Evolutionary conservation across 1,140 invertebrate species (phyloP).

Genomic region (Lepidotrigona ventralis): DNA sequence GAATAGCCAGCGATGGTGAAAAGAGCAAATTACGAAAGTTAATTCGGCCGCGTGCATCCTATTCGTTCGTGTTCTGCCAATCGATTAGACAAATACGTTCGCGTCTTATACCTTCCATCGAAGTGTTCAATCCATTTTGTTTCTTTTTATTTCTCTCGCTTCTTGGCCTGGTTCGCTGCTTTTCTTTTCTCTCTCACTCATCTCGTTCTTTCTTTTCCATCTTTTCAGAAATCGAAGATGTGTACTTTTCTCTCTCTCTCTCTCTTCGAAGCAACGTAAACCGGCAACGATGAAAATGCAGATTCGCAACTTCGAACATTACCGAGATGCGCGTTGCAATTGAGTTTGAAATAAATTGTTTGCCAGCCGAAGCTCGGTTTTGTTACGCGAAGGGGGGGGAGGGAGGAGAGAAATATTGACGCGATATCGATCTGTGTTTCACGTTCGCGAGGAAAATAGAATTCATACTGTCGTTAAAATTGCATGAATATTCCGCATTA

Average conservation of each 20-base stretch:
- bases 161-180: neutral
- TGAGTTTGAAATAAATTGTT: conserved; percentile 5
- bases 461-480: conserved; percentile 4
- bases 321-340: neutral
- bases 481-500: conserved; percentile 13
- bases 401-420: neutral
- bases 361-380: neutral
- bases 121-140: neutral
- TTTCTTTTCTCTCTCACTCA: too few species aligned
- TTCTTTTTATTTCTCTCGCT: too few species aligned
- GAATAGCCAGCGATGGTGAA: conserved; percentile 37
- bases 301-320: neutral
- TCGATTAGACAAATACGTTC: conserved; percentile 9
- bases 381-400: neutral
- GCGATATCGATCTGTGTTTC: neutral
- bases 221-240: neutral
- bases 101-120: neutral
- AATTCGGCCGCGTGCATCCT: conserved; percentile 1
- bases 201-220: neutral
- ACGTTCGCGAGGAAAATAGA: neutral
- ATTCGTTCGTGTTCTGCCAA: conserved; percentile 17
- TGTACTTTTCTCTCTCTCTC: too few species aligned
- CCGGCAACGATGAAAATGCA: neutral
- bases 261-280: neutral
- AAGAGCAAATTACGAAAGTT: conserved; percentile 52